These are phyloP conservation scores for Sinella curviseta DNA, from an alignment of 1,140 invertebrate genomes.

Conservation along the genomic window DNA sequence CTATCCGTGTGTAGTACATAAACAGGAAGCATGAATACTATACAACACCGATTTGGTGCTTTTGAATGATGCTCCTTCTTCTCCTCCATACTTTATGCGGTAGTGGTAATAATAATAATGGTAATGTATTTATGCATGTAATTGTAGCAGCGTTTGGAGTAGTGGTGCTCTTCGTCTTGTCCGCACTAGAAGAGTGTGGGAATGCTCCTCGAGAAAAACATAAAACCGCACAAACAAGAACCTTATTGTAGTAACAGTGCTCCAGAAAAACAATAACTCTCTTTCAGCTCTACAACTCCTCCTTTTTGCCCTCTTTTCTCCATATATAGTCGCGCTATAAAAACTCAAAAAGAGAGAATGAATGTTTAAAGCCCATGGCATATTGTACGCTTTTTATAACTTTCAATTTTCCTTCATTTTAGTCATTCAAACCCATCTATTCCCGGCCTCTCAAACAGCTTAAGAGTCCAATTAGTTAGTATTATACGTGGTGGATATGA, in stretches of 20 bases:
- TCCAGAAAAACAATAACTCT: neutral
- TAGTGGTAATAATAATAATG: no score
- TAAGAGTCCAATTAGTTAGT: slow-evolving; percentile 28
- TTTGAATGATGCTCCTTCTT: no score
- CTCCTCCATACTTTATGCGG: no score
- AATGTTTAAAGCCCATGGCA: no score
- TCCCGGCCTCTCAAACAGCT: neutral
- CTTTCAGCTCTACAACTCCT: neutral
- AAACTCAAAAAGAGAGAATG: no score
- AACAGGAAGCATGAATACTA: no score
- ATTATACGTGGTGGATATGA: slow-evolving; percentile 10
- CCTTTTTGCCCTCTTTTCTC: neutral
- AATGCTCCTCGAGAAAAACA: neutral
- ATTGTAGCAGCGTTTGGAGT: neutral
- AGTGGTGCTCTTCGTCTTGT: neutral
- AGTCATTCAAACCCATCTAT: neutral
- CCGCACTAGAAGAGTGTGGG: neutral
- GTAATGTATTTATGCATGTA: no score
- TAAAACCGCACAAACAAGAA: neutral
- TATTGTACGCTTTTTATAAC: neutral
- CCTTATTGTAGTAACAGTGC: neutral
- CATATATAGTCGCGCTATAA: no score
- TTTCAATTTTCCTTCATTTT: neutral
- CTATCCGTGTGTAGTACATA: neutral
- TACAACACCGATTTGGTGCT: no score